A percentile compares a stretch with the other conserved stretches of the same genome.
Evolutionary conservation across 2,888 invertebrate species (phyloP).

Genomic region (Ennomos erosarius): DNA sequence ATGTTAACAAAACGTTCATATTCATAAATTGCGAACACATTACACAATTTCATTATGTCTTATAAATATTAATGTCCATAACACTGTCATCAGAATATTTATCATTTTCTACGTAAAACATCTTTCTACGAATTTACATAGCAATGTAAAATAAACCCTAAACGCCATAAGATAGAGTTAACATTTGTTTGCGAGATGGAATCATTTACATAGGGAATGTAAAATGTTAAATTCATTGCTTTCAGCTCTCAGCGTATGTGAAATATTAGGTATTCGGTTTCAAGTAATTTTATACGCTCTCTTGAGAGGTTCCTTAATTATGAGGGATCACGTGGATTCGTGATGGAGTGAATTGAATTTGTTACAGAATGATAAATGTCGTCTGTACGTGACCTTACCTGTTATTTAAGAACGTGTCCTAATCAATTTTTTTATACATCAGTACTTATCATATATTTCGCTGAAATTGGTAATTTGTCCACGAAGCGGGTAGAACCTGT

Average conservation of each 20-base stretch:
- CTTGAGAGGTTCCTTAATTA: slow-evolving; percentile 32
- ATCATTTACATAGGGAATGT: slow-evolving; percentile 36
- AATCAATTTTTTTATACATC: too few species aligned
- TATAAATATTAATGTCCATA: slow-evolving; percentile 41
- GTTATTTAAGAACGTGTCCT: background rate
- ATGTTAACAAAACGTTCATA: slow-evolving; percentile 28
- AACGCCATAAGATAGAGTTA: slow-evolving; percentile 12
- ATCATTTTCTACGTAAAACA: slow-evolving; percentile 22
- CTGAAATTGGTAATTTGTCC: background rate
- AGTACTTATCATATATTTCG: too few species aligned
- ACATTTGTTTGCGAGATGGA: slow-evolving; percentile 24
- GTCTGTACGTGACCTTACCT: slow-evolving; percentile 11
- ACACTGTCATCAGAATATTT: slow-evolving; percentile 28
- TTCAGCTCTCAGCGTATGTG: slow-evolving; percentile 31
- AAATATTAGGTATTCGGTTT: slow-evolving; percentile 37
- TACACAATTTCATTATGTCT: slow-evolving; percentile 33
- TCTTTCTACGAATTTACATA: slow-evolving; percentile 19
- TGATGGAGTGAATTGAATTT: slow-evolving; percentile 20
- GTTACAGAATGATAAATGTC: background rate
- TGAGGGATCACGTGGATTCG: slow-evolving; percentile 30
- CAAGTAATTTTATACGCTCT: slow-evolving; percentile 34
- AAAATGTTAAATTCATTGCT: slow-evolving; percentile 32
- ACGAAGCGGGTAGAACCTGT: too few species aligned
- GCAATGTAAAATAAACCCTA: slow-evolving; percentile 19
- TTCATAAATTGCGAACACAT: slow-evolving; percentile 33